Evolutionary conservation across 2,888 invertebrate genomes (phyloP).

Genomic region (Abrostola triplasia): DNA sequence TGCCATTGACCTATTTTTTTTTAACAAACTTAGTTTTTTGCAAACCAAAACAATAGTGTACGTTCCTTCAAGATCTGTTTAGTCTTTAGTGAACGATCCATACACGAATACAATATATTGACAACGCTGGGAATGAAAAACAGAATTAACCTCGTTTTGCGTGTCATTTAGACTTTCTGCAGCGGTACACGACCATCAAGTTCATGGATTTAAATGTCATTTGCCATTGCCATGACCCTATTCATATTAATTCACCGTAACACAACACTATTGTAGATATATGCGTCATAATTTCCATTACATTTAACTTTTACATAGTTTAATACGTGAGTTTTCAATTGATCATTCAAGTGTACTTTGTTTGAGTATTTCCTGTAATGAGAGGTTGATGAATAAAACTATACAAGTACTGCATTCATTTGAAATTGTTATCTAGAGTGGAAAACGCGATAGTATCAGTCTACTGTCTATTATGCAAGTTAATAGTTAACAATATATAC

Average conservation of each 20-base stretch:
- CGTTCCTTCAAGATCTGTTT: slow-evolving; percentile 10
- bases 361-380: slow-evolving; percentile 42
- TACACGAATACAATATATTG: slow-evolving; percentile 43
- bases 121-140: slow-evolving; percentile 53
- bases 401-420: slow-evolving; percentile 43
- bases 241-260: slow-evolving; percentile 42
- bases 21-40: slow-evolving; percentile 9
- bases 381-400: slow-evolving; percentile 48
- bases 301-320: slow-evolving; percentile 23
- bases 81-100: slow-evolving; percentile 12
- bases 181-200: slow-evolving; percentile 55
- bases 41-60: slow-evolving; percentile 3
- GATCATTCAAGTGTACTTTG: slow-evolving; percentile 25
- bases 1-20: slow-evolving; percentile 2
- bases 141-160: slow-evolving; percentile 54
- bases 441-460: slow-evolving; percentile 51
- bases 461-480: slow-evolving; percentile 51
- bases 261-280: slow-evolving; percentile 24
- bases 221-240: slow-evolving; percentile 47
- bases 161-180: slow-evolving; percentile 54
- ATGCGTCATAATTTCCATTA: slow-evolving; percentile 12
- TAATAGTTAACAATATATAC: slow-evolving; percentile 45
- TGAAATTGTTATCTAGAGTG: slow-evolving; percentile 49
- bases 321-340: slow-evolving; percentile 22
- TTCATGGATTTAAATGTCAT: slow-evolving; percentile 57